A percentile compares a stretch with the other conserved stretches of the same genome.
phyloP scores from a whole-genome alignment of 2,797 vertebrate species.

The Microcaecilia unicolor region DNA sequence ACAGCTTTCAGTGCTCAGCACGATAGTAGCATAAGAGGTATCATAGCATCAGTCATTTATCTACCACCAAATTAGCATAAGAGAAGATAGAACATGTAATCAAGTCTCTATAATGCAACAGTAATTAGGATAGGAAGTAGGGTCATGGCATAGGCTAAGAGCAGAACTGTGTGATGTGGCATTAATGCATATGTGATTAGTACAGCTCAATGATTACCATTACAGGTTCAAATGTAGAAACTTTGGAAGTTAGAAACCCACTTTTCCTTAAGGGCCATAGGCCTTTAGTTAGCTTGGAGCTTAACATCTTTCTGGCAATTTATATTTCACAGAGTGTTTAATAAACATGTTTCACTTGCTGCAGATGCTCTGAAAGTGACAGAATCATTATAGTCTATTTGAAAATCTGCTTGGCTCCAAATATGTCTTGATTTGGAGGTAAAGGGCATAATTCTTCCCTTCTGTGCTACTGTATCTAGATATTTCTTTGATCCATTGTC shows the following conservation, averaged over 20 bases:
- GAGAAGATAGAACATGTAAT: fast-evolving
- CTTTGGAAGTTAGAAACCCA: background rate
- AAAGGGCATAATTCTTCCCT: background rate
- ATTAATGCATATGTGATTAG: background rate
- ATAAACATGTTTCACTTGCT: constrained; percentile 5
- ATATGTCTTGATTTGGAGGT: constrained; percentile 3
- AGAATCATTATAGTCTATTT: background rate
- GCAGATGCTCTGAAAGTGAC: constrained; percentile 1
- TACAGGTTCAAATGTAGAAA: background rate
- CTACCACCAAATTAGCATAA: background rate
- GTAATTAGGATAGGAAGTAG: background rate
- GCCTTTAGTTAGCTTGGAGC: constrained; percentile 1
- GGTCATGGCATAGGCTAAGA: background rate
- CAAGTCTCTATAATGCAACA: constrained; percentile 4
- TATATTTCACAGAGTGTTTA: constrained; percentile 9
- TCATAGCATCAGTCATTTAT: constrained; percentile 1
- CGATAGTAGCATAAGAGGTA: background rate
- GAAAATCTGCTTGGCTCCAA: background rate
- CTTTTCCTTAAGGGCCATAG: background rate
- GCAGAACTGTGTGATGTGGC: background rate
- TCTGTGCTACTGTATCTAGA: constrained; percentile 2
- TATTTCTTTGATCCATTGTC: constrained; percentile 6
- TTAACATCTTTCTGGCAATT: background rate
- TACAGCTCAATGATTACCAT: background rate
- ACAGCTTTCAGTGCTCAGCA: background rate